Base-by-base conservation (phyloP, 2,797 vertebrate species). In the Myiotriccus ornatus region DNA sequence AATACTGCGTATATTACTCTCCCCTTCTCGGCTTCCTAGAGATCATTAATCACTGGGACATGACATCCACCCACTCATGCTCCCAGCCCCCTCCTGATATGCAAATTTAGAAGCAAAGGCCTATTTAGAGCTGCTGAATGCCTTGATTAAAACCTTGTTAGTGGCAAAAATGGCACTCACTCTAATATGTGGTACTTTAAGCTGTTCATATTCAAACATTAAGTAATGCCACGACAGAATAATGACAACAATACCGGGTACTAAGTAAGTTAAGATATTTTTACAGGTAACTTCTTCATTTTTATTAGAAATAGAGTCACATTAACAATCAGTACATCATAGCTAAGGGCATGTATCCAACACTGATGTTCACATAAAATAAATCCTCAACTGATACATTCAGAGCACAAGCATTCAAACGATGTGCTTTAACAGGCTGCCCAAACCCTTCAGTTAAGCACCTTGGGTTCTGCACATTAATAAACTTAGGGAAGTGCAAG, bases 21-120 rank as follows among this genome's bases (percentile, higher is more conserved):
- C 96, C 86, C 84, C 94, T 96, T 97, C 97, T 96, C 70, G 71
- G 97, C 97, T 97, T 98, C 96, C 96, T 96, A 96, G 96, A 96
- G 97, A 96, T 98, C 98, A 98, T 98, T 98, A 98, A 98, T 98
- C 98, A 98, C 97, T 82, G 83, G 57, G 96, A 98, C 97, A 97
- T 98, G 98, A 98, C 98, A 98, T 96, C 97, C 97, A 96, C 97
- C 96, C 87, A 97, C 97, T 97, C 97, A 78, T 24, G 88, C 97
- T 98, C 97, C 97, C 97, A 98, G 95, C 96, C 97, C 97, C 98
- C 98, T 98, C 97, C 97, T 96, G 97, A 97, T 97, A 97, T 90
- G 95, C 95, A 98, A 97, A 98, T 97, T 94, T 50, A 94, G 94
- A 96, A 97, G 96, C 85, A 96, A 97, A 96, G 87, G 93, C 81